Evolutionary conservation across 2,888 invertebrate species (phyloP).

Genomic region (Panzeria rudis): DNA sequence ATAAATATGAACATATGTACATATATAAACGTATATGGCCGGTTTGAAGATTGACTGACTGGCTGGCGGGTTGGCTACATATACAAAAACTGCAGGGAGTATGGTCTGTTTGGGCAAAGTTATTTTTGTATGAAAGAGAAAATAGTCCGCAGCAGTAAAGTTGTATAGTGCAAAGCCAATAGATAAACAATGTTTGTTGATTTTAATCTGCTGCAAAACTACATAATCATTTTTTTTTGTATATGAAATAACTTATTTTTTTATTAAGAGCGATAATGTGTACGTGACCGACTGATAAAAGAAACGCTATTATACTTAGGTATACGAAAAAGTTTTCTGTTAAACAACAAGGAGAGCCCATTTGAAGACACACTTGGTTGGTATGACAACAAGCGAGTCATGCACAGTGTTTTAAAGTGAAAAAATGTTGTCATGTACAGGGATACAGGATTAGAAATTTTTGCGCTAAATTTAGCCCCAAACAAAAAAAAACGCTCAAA

Average conservation of each 20-base stretch:
- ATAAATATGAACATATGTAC: not conserved
- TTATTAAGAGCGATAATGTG: slow-evolving; percentile 53
- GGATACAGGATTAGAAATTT: too few species aligned
- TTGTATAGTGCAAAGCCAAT: slow-evolving; percentile 44
- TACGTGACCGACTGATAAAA: slow-evolving; percentile 66
- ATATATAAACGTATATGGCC: not conserved
- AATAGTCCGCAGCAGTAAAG: slow-evolving; percentile 31
- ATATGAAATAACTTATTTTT: slow-evolving; percentile 42
- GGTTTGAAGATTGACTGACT: slow-evolving; percentile 5
- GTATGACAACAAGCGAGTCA: too few species aligned
- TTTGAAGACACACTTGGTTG: slow-evolving; percentile 4
- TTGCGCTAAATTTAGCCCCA: too few species aligned
- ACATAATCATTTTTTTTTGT: slow-evolving; percentile 44
- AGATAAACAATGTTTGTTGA: slow-evolving; percentile 62
- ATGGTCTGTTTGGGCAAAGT: slow-evolving; percentile 35
- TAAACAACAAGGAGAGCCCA: not conserved
- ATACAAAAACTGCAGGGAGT: not conserved
- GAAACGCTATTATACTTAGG: slow-evolving; percentile 21
- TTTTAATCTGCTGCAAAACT: slow-evolving; percentile 56
- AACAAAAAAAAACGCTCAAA: too few species aligned
- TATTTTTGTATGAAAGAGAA: slow-evolving; percentile 36
- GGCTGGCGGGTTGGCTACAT: not conserved
- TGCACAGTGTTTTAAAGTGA: too few species aligned
- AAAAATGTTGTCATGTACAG: too few species aligned
- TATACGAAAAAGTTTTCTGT: slow-evolving; percentile 22